Conservation (phyloP, 2,113 vertebrate genomes). For the Fulica atra region DNA sequence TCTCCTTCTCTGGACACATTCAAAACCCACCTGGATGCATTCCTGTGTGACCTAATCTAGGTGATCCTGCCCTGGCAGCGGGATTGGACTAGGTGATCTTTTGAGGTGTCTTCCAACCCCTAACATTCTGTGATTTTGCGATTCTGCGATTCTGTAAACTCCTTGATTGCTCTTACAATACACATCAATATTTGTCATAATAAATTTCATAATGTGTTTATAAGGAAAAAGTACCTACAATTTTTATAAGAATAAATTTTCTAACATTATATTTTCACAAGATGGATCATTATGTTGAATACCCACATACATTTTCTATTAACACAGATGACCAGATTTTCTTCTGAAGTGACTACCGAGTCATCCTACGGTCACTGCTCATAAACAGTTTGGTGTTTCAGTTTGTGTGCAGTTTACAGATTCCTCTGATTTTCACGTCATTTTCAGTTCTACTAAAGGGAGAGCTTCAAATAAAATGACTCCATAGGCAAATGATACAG, state of each 20-base stretch:
- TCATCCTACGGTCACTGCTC: not conserved
- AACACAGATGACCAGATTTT: not conserved
- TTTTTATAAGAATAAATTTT: not conserved
- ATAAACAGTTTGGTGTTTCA: rapidly evolving
- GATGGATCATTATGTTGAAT: not conserved
- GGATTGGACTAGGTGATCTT: too few species aligned
- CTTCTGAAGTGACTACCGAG: not conserved
- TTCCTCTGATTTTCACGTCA: not conserved
- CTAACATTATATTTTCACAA: not conserved
- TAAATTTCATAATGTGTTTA: not conserved
- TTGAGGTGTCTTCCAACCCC: too few species aligned
- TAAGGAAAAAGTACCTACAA: not conserved
- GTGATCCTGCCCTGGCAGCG: too few species aligned
- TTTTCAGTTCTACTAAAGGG: not conserved
- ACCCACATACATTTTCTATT: rapidly evolving
- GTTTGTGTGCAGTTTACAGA: not conserved
- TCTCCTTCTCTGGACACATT: too few species aligned
- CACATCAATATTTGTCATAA: not conserved
- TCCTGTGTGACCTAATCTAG: too few species aligned
- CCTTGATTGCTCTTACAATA: not conserved
- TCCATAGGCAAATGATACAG: not conserved
- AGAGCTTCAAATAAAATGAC: not conserved
- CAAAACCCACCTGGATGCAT: too few species aligned
- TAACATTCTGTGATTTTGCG: too few species aligned
- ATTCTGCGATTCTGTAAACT: not conserved